phyloP scores from a whole-genome alignment of 2,113 vertebrate genomes.

The Vimba vimba region DNA sequence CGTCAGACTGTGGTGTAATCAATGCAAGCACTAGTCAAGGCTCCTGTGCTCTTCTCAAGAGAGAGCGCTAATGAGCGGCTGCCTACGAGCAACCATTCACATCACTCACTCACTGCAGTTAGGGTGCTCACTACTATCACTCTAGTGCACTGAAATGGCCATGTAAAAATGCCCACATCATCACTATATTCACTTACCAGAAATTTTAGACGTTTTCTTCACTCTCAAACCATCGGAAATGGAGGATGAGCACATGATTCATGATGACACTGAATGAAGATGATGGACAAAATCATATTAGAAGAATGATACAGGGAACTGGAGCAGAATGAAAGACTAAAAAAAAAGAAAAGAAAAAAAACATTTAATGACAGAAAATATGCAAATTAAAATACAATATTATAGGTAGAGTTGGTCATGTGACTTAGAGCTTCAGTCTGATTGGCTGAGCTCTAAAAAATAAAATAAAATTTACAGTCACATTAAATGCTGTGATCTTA shows the following conservation, averaged over 20 bases:
- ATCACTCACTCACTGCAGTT: background rate
- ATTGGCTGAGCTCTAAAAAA: background rate
- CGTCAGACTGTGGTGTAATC: background rate
- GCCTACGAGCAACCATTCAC: background rate
- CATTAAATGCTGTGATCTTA: conserved; percentile 14
- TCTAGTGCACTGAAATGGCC: background rate
- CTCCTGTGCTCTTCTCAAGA: background rate
- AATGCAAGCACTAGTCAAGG: background rate
- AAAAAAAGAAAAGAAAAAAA: background rate
- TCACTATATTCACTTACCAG: background rate
- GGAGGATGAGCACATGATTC: background rate
- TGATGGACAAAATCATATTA: background rate
- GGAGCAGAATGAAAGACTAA: background rate
- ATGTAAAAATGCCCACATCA: background rate
- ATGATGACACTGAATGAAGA: background rate
- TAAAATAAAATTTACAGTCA: background rate
- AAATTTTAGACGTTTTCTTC: background rate
- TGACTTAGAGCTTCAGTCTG: background rate
- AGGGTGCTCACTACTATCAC: background rate
- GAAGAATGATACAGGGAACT: background rate
- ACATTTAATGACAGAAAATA: background rate
- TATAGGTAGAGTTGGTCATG: background rate
- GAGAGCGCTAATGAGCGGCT: background rate
- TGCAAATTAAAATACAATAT: background rate
- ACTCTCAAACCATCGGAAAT: background rate